Conservation (phyloP, 2,113 vertebrate genomes). For the Oncorhynchus nerka region DNA sequence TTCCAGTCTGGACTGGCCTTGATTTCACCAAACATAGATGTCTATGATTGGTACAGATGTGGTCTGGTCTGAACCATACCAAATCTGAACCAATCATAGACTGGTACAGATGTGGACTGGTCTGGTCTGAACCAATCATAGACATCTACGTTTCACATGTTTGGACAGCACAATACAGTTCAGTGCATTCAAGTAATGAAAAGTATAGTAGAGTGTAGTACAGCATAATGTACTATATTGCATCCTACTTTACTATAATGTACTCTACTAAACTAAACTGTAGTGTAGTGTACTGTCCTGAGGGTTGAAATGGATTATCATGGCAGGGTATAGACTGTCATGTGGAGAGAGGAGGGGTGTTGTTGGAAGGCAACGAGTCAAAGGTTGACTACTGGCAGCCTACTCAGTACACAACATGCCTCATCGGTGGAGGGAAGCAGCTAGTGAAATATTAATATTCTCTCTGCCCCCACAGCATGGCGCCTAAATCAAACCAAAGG, state of each 20-base stretch:
- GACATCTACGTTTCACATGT: too few species aligned
- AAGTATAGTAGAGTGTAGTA: slow-evolving; percentile 54
- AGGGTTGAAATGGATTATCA: slow-evolving; percentile 39
- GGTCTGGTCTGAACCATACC: too few species aligned
- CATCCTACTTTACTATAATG: too few species aligned
- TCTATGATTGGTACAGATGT: too few species aligned
- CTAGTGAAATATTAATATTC: slow-evolving; percentile 64
- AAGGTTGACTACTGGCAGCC: slow-evolving; percentile 28
- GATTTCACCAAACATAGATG: too few species aligned
- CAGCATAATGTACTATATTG: slow-evolving; percentile 14
- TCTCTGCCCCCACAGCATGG: slow-evolving; percentile 44
- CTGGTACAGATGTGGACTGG: too few species aligned
- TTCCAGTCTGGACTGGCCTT: too few species aligned
- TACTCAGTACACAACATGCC: slow-evolving; percentile 2
- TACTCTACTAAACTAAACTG: too few species aligned
- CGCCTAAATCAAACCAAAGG: slow-evolving; percentile 50
- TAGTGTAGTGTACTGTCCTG: background rate
- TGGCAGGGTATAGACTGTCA: slow-evolving; percentile 37
- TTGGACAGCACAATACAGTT: too few species aligned
- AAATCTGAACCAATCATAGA: too few species aligned
- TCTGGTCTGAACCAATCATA: too few species aligned
- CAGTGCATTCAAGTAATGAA: slow-evolving; percentile 59
- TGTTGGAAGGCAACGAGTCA: slow-evolving; percentile 32
- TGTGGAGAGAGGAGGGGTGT: slow-evolving; percentile 25
- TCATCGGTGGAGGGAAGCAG: slow-evolving; percentile 2